Base-by-base conservation (phyloP, 2,113 vertebrate genomes). In the Menura novaehollandiae region DNA sequence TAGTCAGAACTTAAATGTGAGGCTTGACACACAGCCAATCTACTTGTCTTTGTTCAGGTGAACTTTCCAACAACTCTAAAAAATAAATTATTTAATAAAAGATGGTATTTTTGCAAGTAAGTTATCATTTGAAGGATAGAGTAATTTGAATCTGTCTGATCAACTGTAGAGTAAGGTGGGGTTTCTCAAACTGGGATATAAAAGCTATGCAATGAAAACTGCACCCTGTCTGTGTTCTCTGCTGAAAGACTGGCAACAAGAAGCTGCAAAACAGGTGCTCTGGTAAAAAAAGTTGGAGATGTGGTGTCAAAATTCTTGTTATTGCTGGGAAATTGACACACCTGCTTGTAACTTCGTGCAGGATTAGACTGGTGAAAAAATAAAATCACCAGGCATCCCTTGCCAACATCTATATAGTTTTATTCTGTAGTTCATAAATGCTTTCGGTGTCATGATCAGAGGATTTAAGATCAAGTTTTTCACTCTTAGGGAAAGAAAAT, bases 221-320 rank as follows among this genome's bases (percentile, higher is more conserved):
- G 59, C 16, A 60, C 12, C 0, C 0, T 37, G 14, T 35, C 20
- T 51, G 11, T 37, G 10, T 23, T 77, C 47, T 67, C 39, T 87
- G 27, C 47, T 85, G 69, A 41, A 91, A 51, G 47, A 30, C 13
- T 44, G 19, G 33, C 23, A 55, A 14, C 0, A 44, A 47, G 58
- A 51, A 69, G 16, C 32, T 67, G 30, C 21, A 63, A n/a, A 64
- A 77, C 23, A 55, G 4, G 16, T 62, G 9, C 12, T 49, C 37
- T 67, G n/a, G 6, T 51, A 3, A 55, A 89, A 80, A 95, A 78
- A 13, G 14, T 32, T 32, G 7, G 22, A 32, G 33, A 4, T 41
- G 4, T 76, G 7, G 8, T 51, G 4, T 64, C 37, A 80, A 63
- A 78, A 56, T 46, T 59, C 22, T 69, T 49, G 6, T 77, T 86